These are phyloP conservation scores for Andinoacara biseriatus DNA, from an alignment of 2,113 vertebrate genomes.

Conservation along the genomic window DNA sequence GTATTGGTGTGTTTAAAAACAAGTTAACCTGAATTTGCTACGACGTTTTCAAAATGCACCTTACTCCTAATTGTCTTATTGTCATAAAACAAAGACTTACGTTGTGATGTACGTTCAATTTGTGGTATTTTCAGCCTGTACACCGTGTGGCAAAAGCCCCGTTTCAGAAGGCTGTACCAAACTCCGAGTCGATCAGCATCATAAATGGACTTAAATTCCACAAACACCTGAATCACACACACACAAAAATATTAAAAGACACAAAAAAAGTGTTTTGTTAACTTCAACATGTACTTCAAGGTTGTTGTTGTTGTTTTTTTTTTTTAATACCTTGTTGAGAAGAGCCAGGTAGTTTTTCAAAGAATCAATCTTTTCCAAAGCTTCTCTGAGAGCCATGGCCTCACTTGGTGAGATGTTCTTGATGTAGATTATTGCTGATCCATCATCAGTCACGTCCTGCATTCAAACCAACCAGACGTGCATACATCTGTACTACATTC, in stretches of 20 bases:
- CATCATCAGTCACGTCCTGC: rapidly evolving
- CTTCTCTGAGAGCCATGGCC: background rate
- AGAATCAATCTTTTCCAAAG: background rate
- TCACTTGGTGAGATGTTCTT: slow-evolving; percentile 39
- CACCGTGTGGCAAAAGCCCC: background rate
- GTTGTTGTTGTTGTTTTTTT: background rate
- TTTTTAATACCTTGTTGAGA: slow-evolving; percentile 53
- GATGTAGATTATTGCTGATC: background rate
- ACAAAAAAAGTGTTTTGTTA: background rate
- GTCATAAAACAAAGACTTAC: slow-evolving; percentile 9
- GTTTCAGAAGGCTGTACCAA: slow-evolving; percentile 47
- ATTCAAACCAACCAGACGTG: background rate
- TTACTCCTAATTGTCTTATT: background rate
- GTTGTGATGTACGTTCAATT: rapidly evolving
- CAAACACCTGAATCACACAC: slow-evolving; percentile 39
- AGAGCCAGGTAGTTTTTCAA: slow-evolving; percentile 51
- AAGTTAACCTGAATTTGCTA: background rate
- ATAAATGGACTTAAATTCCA: background rate
- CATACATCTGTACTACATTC: background rate
- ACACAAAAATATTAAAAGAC: background rate
- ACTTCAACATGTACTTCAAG: background rate
- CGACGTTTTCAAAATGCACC: background rate
- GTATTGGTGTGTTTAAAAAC: too few species aligned
- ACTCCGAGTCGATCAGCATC: slow-evolving; percentile 50
- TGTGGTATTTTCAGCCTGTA: background rate